These are phyloP conservation scores for Macquaria ambigua DNA, from an alignment of 2,113 vertebrate species.

Conservation along the genomic window DNA sequence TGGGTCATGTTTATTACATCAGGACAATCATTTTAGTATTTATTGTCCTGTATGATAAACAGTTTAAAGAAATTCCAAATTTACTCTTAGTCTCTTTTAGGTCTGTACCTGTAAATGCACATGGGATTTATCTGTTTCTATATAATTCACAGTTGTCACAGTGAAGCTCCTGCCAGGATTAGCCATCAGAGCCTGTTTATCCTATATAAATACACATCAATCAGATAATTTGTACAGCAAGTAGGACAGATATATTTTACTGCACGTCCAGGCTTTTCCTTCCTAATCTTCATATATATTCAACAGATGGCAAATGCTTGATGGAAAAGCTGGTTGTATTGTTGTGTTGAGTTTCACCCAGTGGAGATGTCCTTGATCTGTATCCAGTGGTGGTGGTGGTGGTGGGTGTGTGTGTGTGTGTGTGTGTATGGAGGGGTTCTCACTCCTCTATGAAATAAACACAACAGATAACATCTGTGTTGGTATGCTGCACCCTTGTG, in stretches of 20 bases:
- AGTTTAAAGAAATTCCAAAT: neutral
- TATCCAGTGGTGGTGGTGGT: slow-evolving; percentile 59
- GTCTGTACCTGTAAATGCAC: slow-evolving; percentile 8
- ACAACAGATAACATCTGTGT: slow-evolving; percentile 79
- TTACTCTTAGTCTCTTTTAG: neutral
- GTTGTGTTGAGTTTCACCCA: slow-evolving; percentile 40
- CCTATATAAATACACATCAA: slow-evolving; percentile 45
- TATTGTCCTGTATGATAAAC: neutral
- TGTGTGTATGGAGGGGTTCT: slow-evolving; percentile 1
- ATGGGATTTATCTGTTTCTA: neutral
- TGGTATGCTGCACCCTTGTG: slow-evolving; percentile 84
- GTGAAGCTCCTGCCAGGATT: slow-evolving; percentile 6
- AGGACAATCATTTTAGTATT: slow-evolving; percentile 1
- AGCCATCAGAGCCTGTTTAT: slow-evolving; percentile 18
- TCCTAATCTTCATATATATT: slow-evolving; percentile 44
- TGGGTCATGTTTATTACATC: slow-evolving; percentile 39
- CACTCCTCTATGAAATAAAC: slow-evolving; percentile 59
- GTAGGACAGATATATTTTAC: slow-evolving; percentile 36
- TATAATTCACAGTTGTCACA: slow-evolving; percentile 14
- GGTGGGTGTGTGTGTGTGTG: slow-evolving; percentile 9
- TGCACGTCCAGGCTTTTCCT: neutral
- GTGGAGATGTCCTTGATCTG: slow-evolving; percentile 70
- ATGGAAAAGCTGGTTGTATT: slow-evolving; percentile 54
- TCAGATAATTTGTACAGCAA: slow-evolving; percentile 39
- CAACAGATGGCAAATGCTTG: slow-evolving; percentile 53